phyloP scores from a whole-genome alignment of 2,888 invertebrate species.

The Drosophila austrosaltans region DNA sequence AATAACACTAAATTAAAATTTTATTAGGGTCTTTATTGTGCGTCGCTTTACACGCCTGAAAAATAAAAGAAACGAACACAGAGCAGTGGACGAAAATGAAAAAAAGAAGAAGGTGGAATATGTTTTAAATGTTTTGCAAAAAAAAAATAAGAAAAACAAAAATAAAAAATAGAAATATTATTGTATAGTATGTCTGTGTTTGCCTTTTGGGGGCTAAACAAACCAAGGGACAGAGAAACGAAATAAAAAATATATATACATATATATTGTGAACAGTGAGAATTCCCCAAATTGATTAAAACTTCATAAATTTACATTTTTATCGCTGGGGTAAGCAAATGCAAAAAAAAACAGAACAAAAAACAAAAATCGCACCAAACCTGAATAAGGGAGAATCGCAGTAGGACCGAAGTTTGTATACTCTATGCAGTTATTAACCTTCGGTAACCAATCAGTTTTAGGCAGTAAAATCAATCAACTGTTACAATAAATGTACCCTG shows the following conservation, averaged over 20 bases:
- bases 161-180: conserved; percentile 5
- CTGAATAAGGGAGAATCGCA: conserved; percentile 14
- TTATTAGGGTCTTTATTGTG: conserved; percentile 77
- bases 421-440: conserved; percentile 18
- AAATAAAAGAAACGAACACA: conserved; percentile 42
- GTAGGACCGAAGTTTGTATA: conserved; percentile 22
- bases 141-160: conserved; percentile 36
- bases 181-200: conserved; percentile 16
- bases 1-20: conserved; percentile 77
- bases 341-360: conserved; percentile 40
- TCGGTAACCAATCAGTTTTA: too few relatives aligned
- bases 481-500: neutral
- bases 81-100: conserved; percentile 17
- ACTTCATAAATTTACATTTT: conserved; percentile 79
- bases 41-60: conserved; percentile 56
- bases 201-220: conserved; percentile 8
- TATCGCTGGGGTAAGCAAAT: conserved; percentile 69
- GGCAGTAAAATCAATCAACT: too few relatives aligned
- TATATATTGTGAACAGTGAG: conserved; percentile 44
- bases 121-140: conserved; percentile 67
- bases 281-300: conserved; percentile 78
- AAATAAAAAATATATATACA: conserved; percentile 6
- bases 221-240: conserved; percentile 10
- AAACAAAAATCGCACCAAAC: conserved; percentile 14
- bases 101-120: conserved; percentile 50